phyloP scores from a whole-genome alignment of 2,113 vertebrate genomes.

The Archocentrus centrarchus region DNA sequence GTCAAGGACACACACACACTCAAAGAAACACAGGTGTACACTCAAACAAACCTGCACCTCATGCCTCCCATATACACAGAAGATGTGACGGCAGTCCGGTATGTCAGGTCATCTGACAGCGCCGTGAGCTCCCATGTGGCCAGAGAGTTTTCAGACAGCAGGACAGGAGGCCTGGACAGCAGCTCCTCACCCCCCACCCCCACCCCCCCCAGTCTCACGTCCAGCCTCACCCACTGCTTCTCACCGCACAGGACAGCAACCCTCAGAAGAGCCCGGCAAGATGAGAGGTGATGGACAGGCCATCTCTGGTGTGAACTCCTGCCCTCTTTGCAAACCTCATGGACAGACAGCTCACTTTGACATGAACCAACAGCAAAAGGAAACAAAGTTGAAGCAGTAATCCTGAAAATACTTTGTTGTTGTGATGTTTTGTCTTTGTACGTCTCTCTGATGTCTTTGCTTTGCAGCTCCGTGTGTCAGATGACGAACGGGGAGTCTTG shows the following conservation, averaged over 20 bases:
- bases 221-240: slow-evolving; percentile 62
- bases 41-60: slow-evolving; percentile 39
- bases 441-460: slow-evolving; percentile 4
- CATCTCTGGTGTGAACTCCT: slow-evolving; percentile 62
- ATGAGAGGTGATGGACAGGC: slow-evolving; percentile 72
- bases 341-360: slow-evolving; percentile 53
- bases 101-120: slow-evolving; percentile 73
- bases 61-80: slow-evolving; percentile 34
- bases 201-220: slow-evolving; percentile 19
- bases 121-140: slow-evolving; percentile 69
- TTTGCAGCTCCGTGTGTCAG: slow-evolving; percentile 26
- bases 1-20: slow-evolving; percentile 57
- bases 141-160: slow-evolving; percentile 68
- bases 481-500: not conserved
- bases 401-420: slow-evolving; percentile 13
- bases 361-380: slow-evolving; percentile 11
- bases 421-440: not conserved
- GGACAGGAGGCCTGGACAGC: slow-evolving; percentile 69
- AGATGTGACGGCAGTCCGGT: slow-evolving; percentile 63
- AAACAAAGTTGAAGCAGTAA: slow-evolving; percentile 29
- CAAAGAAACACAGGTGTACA: slow-evolving; percentile 49
- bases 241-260: slow-evolving; percentile 67
- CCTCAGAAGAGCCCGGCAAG: slow-evolving; percentile 70
- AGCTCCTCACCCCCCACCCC: slow-evolving; percentile 46
- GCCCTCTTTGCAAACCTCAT: slow-evolving; percentile 41